Conservation (phyloP, 2,113 vertebrate species). For the Zapornia atra region DNA sequence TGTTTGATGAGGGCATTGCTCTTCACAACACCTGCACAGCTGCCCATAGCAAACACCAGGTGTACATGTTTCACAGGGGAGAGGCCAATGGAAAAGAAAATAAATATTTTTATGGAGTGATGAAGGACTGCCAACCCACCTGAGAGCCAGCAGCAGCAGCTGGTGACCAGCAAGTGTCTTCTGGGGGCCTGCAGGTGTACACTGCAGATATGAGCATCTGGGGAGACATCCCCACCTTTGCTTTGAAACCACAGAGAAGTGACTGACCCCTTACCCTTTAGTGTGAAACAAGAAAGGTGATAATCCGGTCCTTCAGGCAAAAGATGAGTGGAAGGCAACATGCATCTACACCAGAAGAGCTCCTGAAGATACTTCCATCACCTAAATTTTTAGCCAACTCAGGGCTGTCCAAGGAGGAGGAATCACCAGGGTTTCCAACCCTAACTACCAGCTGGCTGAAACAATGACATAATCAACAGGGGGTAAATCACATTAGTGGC, state of each 20-base stretch:
- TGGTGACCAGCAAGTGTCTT: background rate
- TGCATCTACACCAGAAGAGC: background rate
- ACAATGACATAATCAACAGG: background rate
- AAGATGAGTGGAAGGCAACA: background rate
- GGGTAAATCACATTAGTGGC: background rate
- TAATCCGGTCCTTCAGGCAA: background rate
- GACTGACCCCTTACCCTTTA: background rate
- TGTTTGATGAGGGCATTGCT: background rate
- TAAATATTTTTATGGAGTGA: background rate
- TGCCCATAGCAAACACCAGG: background rate
- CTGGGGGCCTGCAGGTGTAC: background rate
- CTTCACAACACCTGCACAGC: rapidly evolving
- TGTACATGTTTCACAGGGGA: rapidly evolving
- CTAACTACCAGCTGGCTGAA: background rate
- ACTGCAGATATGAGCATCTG: background rate
- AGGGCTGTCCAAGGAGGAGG: background rate
- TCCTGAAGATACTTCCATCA: background rate
- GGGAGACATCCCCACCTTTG: background rate
- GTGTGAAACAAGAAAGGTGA: background rate
- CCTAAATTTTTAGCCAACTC: background rate
- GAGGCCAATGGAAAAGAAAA: background rate
- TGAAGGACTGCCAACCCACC: background rate
- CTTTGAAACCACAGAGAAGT: background rate
- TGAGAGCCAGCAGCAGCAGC: background rate
- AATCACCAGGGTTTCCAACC: background rate